Percentiles rank a stretch among this genome's conserved stretches.
These are phyloP conservation scores for Cheirogaleus medius DNA, from an alignment of 2,113 vertebrate species.

Conservation along the genomic window DNA sequence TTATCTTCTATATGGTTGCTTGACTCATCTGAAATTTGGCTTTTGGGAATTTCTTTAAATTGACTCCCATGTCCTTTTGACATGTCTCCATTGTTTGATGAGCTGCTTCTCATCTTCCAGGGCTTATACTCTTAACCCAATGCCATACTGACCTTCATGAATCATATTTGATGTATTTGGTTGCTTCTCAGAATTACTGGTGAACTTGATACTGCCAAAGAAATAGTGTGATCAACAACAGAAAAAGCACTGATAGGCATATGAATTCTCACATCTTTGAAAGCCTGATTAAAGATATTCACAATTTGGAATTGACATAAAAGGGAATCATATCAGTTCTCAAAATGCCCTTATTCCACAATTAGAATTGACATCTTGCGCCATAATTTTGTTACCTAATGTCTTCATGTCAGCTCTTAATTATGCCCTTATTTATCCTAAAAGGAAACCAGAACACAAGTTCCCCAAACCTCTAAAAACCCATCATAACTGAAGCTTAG, in stretches of 20 bases:
- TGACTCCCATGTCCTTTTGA: not conserved
- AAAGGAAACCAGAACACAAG: not conserved
- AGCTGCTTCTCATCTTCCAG: not conserved
- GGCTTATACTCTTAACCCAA: not conserved
- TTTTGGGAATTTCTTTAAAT: not conserved
- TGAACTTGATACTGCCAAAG: not conserved
- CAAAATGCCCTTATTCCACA: not conserved
- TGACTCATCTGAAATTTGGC: not conserved
- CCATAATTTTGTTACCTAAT: not conserved
- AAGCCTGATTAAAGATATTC: conserved; percentile 15
- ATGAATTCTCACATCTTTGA: not conserved
- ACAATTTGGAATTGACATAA: not conserved
- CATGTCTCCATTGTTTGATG: not conserved
- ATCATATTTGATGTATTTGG: not conserved
- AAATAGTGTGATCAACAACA: not conserved
- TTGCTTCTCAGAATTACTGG: not conserved
- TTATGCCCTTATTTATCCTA: not conserved
- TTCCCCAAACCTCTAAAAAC: not conserved
- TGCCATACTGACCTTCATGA: not conserved
- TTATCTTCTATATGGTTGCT: not conserved
- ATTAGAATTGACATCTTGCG: not conserved
- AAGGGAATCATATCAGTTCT: not conserved
- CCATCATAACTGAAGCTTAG: not conserved
- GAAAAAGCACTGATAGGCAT: not conserved
- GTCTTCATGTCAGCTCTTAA: not conserved